Evolutionary conservation across 1,140 invertebrate species (phyloP), one percentile per base, ranked within the genome.

Genomic region (Aphidius ervi): DNA sequence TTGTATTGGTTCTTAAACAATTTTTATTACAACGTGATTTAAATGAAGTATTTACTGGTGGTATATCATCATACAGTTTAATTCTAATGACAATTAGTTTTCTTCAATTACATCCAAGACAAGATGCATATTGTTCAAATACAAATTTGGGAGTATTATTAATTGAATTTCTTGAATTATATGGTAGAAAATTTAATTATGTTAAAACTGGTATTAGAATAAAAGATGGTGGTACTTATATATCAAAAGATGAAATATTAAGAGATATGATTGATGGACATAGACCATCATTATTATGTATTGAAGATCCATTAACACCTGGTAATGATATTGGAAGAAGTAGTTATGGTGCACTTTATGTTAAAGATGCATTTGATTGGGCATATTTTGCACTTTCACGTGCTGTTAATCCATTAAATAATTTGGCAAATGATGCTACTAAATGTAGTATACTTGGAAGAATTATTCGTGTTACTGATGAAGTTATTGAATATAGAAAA

Each of bases 81-180:
- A 98, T 99, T 77, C 87, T 99, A 58, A 95, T 99, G 91, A 94
- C 93, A 70, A 94, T 99, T 78, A 97, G 94, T 82, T 99, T 98
- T 81, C 84, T 99, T 62, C 83, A 90, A 86, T 81, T 92, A 65
- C 89, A 92, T 81, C 88, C 87, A 20, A 81, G 88, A 66, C 81
- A 83, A 63, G 85, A 91, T 70, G 82, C 82, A 48, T 78, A 85
- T 60, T 82, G 79, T 65, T 76, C 82, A 10, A 82, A 82, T 57
- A 82, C 84, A 49, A 98, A 99, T 83, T 82, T 99, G 42, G 97
- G 95, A 61, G 92, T 97, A 58, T 82, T 99, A 63, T 83, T 99
- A 61, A 92, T 99, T 61, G 95, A 98, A 83, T 99, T 99, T 84
- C 94, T 98, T 76, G 96, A 99, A 81, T 81, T 99, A 40, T 99